Evolutionary conservation across 2,113 vertebrate species (phyloP), one percentile per base, ranked within the genome.

Genomic region (Bambusicola thoracicus): DNA sequence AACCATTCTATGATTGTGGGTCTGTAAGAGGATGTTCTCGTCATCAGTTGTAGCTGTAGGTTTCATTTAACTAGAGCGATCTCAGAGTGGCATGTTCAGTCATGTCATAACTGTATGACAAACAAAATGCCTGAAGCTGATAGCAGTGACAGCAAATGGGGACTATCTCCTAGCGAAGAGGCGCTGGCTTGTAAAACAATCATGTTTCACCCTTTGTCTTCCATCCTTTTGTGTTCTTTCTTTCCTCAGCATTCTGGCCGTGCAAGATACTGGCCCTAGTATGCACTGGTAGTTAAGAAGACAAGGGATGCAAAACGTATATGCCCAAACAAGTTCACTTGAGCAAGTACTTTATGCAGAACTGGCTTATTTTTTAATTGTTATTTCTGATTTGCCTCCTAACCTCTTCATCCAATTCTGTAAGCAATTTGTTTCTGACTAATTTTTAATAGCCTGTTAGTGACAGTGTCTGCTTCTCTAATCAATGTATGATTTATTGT

Each of bases 71-170:
- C 68, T 61, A 38, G 70, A 48, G 13, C 17, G n/a, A 66, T 82
- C 59, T 73, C 74, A 75, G 41, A 89, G 48, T 66, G 59, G 51
- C 83, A 32, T 92, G 92, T 89, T 94, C 86, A 89, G 74, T 94
- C 94, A 89, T 95, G 90, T 68, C 44, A 79, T 85, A 81, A 76
- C 87, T 94, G 62, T 65, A 62, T 85, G 78, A 89, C 80, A 94
- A 88, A 80, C 77, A 81, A 91, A 96, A 95, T 83, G 93, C 90
- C 90, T 85, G 87, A 67, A 89, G 92, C 81, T 0, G 5, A 59
- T 40, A 81, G 91, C 84, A 93, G 72, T 92, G 87, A 87, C 81
- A 91, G 73, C 81, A 70, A 81, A 74, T 74, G 87, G 82, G 69
- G 68, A 74, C 81, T 95, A 36, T 69, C 75, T 79, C 70, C 84